Percentiles rank a stretch among this genome's conserved stretches.
These are phyloP conservation scores for Fragariocoptes setiger DNA, from an alignment of 1,140 invertebrate species.

Conservation along the genomic window DNA sequence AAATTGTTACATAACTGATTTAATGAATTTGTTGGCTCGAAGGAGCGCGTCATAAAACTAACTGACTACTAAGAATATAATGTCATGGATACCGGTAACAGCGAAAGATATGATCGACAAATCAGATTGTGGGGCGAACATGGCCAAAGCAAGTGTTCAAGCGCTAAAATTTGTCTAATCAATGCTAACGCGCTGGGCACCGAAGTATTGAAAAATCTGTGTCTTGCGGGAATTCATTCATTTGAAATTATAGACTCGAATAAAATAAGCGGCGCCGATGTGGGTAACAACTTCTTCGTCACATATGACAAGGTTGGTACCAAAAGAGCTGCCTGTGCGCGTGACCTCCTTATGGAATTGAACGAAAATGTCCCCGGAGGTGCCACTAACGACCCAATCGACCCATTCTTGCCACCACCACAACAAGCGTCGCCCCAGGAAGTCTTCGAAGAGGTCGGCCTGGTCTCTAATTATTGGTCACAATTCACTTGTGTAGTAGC, in stretches of 20 bases:
- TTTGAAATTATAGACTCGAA: conserved; percentile 79
- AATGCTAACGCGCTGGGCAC: conserved; percentile 77
- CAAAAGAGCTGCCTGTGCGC: conserved; percentile 45
- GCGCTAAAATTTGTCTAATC: conserved; percentile 60
- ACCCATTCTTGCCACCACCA: not conserved
- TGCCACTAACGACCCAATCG: conserved; percentile 38
- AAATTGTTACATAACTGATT: no score
- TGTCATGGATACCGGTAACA: not conserved
- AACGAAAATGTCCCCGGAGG: conserved; percentile 74
- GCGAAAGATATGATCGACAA: not conserved
- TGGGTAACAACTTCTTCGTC: conserved; percentile 35
- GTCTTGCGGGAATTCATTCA: conserved; percentile 67
- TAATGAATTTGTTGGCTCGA: no score
- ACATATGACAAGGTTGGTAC: conserved; percentile 5
- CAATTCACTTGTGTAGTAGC: conserved; percentile 60
- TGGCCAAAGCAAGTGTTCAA: conserved; percentile 58
- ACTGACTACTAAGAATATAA: no score
- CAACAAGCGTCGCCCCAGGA: not conserved
- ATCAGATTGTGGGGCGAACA: conserved; percentile 79
- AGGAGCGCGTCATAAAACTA: no score
- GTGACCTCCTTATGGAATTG: conserved; percentile 48
- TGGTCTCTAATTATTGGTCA: conserved; percentile 58
- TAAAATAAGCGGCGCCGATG: conserved; percentile 52
- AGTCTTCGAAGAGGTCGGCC: conserved; percentile 28
- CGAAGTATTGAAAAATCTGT: conserved; percentile 71